Percentiles rank a stretch among this genome's conserved stretches.
phyloP scores from a whole-genome alignment of 1,140 invertebrate genomes.

The Solenopsis fugax region DNA sequence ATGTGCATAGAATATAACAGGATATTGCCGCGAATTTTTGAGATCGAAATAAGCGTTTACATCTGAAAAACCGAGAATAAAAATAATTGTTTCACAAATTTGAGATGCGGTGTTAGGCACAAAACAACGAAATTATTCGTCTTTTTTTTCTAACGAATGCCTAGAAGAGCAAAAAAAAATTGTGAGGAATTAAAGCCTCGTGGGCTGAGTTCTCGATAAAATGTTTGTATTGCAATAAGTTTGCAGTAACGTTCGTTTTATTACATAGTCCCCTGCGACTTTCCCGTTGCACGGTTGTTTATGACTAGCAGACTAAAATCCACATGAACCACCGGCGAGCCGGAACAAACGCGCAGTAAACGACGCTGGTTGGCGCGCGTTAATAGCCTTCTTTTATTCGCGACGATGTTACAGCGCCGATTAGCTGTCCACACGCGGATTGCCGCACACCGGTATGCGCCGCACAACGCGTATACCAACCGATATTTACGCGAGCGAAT shows the following conservation, averaged over 20 bases:
- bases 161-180: not conserved
- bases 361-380: constrained; percentile 39
- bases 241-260: not conserved
- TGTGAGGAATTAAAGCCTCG: not conserved
- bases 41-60: constrained; percentile 35
- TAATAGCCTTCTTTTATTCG: constrained; percentile 60
- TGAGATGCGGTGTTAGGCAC: not conserved
- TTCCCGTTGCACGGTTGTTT: constrained; percentile 16
- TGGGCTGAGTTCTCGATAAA: not conserved
- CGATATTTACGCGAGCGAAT: constrained; percentile 55
- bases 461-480: constrained; percentile 31
- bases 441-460: constrained; percentile 9
- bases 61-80: constrained; percentile 13
- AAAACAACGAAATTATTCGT: constrained; percentile 13
- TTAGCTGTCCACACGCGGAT: constrained; percentile 50
- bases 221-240: not conserved
- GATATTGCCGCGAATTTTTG: constrained; percentile 3
- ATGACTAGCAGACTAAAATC: constrained; percentile 14
- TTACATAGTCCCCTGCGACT: not conserved
- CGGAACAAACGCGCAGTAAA: constrained; percentile 53
- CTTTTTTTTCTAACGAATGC: not conserved
- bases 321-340: constrained; percentile 16
- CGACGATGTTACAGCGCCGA: constrained; percentile 38
- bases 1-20: not conserved
- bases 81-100: constrained; percentile 6